Percentiles rank a stretch among this genome's conserved stretches.
Evolutionary conservation across 64 coral and sea anemone genomes (phyloP).

Genomic region (Actinia equina): DNA sequence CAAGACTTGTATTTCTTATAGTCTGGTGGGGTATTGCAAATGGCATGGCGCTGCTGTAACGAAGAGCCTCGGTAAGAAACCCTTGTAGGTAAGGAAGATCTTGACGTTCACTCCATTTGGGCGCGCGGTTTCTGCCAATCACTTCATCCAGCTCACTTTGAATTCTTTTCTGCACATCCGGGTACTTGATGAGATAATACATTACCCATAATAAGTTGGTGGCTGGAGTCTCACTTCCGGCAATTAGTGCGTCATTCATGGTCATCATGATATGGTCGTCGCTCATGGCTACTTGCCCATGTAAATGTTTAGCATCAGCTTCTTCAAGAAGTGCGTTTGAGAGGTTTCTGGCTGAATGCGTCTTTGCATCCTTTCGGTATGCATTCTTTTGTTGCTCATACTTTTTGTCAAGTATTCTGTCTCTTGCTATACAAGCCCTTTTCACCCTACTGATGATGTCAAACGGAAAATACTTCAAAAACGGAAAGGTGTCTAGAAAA

Average conservation of each 20-base stretch:
- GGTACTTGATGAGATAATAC: slow-evolving; percentile 35
- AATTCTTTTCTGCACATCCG: slow-evolving; percentile 46
- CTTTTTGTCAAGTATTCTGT: slow-evolving; percentile 58
- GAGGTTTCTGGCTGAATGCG: not conserved
- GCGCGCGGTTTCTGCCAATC: not conserved
- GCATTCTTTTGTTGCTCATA: slow-evolving; percentile 36
- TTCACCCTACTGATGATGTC: slow-evolving; percentile 17
- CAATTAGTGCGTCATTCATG: slow-evolving; percentile 51
- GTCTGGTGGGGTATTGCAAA: slow-evolving; percentile 38
- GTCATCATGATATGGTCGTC: slow-evolving; percentile 61
- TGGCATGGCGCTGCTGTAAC: slow-evolving; percentile 21
- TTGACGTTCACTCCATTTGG: slow-evolving; percentile 41
- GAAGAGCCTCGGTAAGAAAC: slow-evolving; percentile 49
- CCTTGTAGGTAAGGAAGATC: slow-evolving; percentile 62
- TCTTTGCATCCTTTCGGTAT: not conserved
- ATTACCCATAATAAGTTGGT: slow-evolving; percentile 30
- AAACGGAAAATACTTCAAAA: slow-evolving; percentile 47
- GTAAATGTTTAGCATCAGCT: not conserved
- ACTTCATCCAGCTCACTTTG: slow-evolving; percentile 54
- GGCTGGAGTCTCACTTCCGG: slow-evolving; percentile 55
- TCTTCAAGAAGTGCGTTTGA: not conserved
- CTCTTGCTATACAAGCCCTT: slow-evolving; percentile 15
- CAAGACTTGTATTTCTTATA: slow-evolving; percentile 41
- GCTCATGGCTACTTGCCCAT: not conserved
- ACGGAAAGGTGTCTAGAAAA: slow-evolving; percentile 47